Base-by-base conservation (phyloP, 2,797 vertebrate genomes). In the Manis javanica region DNA sequence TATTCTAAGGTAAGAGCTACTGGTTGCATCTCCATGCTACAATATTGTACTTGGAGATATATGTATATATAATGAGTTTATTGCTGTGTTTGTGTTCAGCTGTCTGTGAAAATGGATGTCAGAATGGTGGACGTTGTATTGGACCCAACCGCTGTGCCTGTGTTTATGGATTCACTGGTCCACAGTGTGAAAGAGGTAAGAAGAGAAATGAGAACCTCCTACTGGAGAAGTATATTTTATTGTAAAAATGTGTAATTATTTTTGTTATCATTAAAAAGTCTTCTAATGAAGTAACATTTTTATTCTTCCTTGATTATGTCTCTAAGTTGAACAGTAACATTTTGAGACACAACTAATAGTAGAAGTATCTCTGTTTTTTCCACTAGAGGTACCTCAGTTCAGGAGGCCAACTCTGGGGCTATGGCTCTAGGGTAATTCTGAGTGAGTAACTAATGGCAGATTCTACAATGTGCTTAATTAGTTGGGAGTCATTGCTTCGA, bases 161-260 rank as follows among this genome's bases (percentile, higher is more conserved):
- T 6, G 99, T 99, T 96, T 99, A 99, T 1, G 99, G 99, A 95
- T 99, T 99, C 99, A 99, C 99, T 0, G 99, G 99, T 31, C 99
- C 99, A 26, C 99, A 99, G 98, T 99, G 99, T 51, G 99, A 99
- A 98, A 99, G 99, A 99, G 99, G 99, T 99, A 98, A 99, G 99
- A 89, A 75, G 31, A 72, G 42, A 72, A 46, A 42, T 24, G 31
- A 78, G 55, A 63, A 57, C 13, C 10, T 42, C n/a, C 37, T 8
- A 75, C 71, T 53, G 77, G 78, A 77, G 68, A 63, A 57, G 15
- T 34, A 42, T 90, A 3, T 66, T 94, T 77, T 90, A 24, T 81
- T 64, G 21, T 49, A 31, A 90, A 85, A 79, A 21, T 78, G 15
- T 61, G 1, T 84, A 21, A 10, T 59, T 42, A 88, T 66, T 85